A percentile compares a stretch with the other conserved stretches of the same genome.
phyloP scores from a whole-genome alignment of 2,888 invertebrate species.

The Lissocephala sabroskyi region DNA sequence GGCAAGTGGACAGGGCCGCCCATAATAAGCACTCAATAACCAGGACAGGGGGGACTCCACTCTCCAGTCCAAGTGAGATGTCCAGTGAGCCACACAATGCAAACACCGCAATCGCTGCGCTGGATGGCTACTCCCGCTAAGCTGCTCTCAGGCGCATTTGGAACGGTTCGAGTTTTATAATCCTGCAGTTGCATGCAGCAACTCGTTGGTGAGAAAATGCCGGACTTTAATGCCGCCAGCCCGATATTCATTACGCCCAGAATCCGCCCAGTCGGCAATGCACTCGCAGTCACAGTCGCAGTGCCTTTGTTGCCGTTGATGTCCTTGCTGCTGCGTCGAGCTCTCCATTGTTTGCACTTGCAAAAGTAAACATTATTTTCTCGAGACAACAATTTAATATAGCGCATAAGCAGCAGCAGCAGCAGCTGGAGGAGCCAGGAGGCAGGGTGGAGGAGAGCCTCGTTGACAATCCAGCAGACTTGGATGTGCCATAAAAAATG shows the following conservation, averaged over 20 bases:
- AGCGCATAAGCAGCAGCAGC: conserved; percentile 39
- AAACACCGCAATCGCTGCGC: no score
- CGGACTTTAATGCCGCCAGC: background rate
- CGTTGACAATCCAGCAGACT: conserved; percentile 8
- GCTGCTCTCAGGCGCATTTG: conserved; percentile 37
- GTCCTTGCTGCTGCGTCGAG: conserved; percentile 18
- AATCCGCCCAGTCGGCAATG: no score
- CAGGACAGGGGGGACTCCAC: no score
- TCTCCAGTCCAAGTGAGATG: no score
- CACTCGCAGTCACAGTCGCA: conserved; percentile 12
- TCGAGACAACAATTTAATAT: conserved; percentile 60
- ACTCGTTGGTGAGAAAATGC: conserved; percentile 10
- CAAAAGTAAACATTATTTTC: conserved; percentile 57
- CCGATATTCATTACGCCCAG: no score
- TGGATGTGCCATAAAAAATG: no score
- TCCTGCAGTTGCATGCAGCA: conserved; percentile 36
- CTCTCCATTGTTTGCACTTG: conserved; percentile 42
- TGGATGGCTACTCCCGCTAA: no score
- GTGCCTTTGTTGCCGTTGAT: conserved; percentile 8
- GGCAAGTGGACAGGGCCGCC: no score
- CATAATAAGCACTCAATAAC: no score
- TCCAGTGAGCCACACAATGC: no score
- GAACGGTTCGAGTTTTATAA: conserved; percentile 59
- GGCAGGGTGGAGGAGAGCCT: conserved; percentile 13
- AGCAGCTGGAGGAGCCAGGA: background rate